Conservation (phyloP, 2,797 vertebrate genomes). For the Helicolenus hilgendorfi region DNA sequence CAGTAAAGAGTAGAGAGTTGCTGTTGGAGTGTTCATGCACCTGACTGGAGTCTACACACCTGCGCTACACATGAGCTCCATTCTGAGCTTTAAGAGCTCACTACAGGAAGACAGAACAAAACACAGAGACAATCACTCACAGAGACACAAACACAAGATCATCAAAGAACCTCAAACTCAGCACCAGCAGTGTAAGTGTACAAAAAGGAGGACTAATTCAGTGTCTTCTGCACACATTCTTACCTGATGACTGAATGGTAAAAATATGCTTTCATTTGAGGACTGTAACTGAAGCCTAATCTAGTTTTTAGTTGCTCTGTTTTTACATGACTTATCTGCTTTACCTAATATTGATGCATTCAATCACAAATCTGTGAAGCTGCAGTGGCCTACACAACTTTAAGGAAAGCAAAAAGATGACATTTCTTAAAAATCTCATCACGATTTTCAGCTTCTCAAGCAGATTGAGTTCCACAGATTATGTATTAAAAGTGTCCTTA, state of each 20-base stretch:
- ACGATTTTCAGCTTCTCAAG: not conserved
- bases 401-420: slow-evolving; percentile 38
- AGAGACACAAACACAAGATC: slow-evolving; percentile 88
- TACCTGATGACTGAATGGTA: slow-evolving; percentile 34
- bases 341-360: slow-evolving; percentile 2
- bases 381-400: slow-evolving; percentile 61
- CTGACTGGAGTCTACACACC: slow-evolving; percentile 92
- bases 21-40: slow-evolving; percentile 83
- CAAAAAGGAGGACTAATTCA: slow-evolving; percentile 19
- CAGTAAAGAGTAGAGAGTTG: slow-evolving; percentile 25
- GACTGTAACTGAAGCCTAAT: not conserved
- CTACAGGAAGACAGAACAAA: slow-evolving; percentile 91
- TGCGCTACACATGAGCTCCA: slow-evolving; percentile 90
- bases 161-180: slow-evolving; percentile 87
- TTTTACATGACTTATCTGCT: slow-evolving; percentile 22
- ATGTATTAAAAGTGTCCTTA: slow-evolving; percentile 32
- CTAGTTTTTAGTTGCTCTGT: not conserved
- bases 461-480: not conserved
- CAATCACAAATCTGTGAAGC: slow-evolving; percentile 24
- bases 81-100: slow-evolving; percentile 92
- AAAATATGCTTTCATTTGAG: slow-evolving; percentile 17
- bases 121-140: slow-evolving; percentile 91
- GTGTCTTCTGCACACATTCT: slow-evolving; percentile 24
- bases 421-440: not conserved
- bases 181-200: slow-evolving; percentile 42